Evolutionary conservation across 1,140 invertebrate genomes (phyloP).

Genomic region (Potamilus streckersoni): DNA sequence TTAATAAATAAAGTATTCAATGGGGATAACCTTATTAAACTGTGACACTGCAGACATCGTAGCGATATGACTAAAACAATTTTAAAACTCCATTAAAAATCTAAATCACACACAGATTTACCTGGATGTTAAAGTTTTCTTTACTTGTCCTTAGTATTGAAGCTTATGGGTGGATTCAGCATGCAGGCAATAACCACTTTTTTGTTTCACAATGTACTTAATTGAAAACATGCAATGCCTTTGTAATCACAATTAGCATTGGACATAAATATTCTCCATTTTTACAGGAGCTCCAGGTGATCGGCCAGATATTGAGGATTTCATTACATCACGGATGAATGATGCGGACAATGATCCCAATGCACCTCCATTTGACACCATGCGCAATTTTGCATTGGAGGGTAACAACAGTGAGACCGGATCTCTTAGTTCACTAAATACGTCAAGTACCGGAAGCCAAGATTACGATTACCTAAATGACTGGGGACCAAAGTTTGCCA

Average conservation of each 20-base stretch:
- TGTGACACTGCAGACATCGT: no score
- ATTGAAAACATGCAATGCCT: background rate
- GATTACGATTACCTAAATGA: constrained; percentile 97
- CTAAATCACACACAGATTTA: no score
- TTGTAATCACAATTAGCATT: background rate
- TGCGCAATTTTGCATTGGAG: constrained; percentile 97
- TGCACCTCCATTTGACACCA: constrained; percentile 95
- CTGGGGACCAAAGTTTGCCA: constrained; percentile 97
- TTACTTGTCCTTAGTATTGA: background rate
- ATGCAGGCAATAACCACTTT: background rate
- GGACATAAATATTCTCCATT: background rate
- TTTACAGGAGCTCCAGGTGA: constrained; percentile 34
- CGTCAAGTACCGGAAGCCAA: constrained; percentile 91
- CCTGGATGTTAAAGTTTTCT: no score
- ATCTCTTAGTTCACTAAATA: constrained; percentile 91
- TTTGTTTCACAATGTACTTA: background rate
- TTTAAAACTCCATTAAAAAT: no score
- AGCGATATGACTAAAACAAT: no score
- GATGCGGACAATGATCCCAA: constrained; percentile 95
- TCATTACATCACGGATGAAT: constrained; percentile 95
- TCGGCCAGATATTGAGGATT: constrained; percentile 94
- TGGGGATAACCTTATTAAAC: no score
- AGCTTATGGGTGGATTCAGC: background rate
- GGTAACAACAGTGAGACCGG: constrained; percentile 97
- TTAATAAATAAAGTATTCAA: no score